Evolutionary conservation across 2,113 vertebrate genomes (phyloP), one percentile per base, ranked within the genome.

Genomic region (Hyperoodon ampullatus): DNA sequence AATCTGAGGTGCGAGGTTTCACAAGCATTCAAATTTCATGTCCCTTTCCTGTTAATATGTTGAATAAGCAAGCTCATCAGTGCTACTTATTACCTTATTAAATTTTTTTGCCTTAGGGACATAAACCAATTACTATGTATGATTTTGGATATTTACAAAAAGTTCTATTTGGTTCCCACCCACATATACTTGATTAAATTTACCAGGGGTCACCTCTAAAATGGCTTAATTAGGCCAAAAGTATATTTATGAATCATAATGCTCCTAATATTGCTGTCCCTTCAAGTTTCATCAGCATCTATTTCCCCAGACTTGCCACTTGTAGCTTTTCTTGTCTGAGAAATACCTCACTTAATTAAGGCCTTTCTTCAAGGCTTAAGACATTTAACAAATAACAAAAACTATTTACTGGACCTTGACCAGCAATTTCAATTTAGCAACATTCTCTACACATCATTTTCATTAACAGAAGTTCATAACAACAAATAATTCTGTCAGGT

Each of bases 401-500:
- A 61, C 26, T 39, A 66, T 92, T 94, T 88, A 84, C 5, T 39
- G 19, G 72, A 33, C n/a, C 11, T 70, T 78, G 90, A 93, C 81
- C 26, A 90, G 33, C 10, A 58, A 71, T 87, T 66, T 95, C 65
- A 81, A 72, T 78, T 95, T 86, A 88, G 83, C 30, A 74, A 77
- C 53, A 81, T n/a, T 75, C 61, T 95, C 33, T 81, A 50, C 5
- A 77, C 8, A 93, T 83, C 61, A 90, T 44, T 75, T 84, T 93
- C 84, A 91, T 23, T 72, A 88, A 91, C 0, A 96, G 50, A 95
- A 96, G 83, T 68, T 58, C 28, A 7, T 39, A 89, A 75, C 30
- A 94, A 71, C 71, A 86, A 95, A 81, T 95, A 94, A 95, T 12
- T 86, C 53, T 77, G 50, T 72, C 12, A 93, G 70, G 30, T 86